These are phyloP conservation scores for Cephalopterus ornatus DNA, from an alignment of 2,113 vertebrate species.

Conservation along the genomic window DNA sequence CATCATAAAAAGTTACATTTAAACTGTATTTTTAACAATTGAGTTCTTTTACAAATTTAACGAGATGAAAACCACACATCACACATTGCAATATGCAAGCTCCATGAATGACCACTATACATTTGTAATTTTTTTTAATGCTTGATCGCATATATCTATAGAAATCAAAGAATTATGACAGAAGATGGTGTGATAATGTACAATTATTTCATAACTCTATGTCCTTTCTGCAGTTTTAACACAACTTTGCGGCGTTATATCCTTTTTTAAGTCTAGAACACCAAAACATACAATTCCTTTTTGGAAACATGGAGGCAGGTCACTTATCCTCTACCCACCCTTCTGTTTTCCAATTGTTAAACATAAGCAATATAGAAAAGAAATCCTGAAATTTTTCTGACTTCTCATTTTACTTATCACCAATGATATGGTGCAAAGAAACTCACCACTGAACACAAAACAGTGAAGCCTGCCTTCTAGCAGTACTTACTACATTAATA, in stretches of 20 bases:
- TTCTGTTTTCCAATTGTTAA: neutral
- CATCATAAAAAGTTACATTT: neutral
- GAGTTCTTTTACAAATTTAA: neutral
- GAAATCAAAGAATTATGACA: neutral
- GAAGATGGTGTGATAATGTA: neutral
- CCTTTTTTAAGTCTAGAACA: neutral
- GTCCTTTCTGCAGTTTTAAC: neutral
- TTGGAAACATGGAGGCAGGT: neutral
- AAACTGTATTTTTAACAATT: neutral
- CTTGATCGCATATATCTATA: neutral
- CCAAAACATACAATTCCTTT: neutral
- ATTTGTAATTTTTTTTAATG: neutral
- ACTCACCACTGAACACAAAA: neutral
- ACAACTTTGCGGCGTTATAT: neutral
- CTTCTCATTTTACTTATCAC: neutral
- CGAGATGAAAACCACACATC: neutral
- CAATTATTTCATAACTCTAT: neutral
- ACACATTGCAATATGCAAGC: neutral
- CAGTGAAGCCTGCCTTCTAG: neutral
- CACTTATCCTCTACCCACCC: neutral
- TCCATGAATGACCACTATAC: neutral
- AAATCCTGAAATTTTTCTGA: neutral
- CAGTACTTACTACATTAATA: constrained; percentile 70
- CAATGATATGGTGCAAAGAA: neutral
- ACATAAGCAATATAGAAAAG: neutral